These are phyloP conservation scores for Streptopelia turtur DNA, from an alignment of 2,797 vertebrate species.

Conservation along the genomic window DNA sequence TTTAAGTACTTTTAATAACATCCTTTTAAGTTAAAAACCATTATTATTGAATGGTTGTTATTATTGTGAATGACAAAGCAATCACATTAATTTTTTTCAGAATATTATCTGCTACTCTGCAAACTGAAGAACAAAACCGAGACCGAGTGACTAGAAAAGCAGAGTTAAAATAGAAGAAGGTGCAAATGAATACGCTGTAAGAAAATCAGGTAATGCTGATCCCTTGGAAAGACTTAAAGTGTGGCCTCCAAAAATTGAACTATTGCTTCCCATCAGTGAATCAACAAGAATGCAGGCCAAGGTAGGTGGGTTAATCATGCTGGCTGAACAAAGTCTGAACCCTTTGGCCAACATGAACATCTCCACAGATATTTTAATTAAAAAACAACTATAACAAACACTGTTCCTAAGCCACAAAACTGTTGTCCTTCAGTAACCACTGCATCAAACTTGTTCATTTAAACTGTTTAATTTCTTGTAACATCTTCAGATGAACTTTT, in stretches of 20 bases:
- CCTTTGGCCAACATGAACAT: neutral
- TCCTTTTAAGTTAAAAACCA: neutral
- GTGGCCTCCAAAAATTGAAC: neutral
- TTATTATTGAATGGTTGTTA: neutral
- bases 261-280: neutral
- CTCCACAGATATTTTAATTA: neutral
- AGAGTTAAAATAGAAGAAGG: neutral
- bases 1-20: neutral
- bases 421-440: neutral
- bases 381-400: neutral
- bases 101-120: neutral
- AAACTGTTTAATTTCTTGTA: neutral
- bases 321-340: neutral
- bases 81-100: neutral
- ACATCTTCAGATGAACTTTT: neutral
- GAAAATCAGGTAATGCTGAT: neutral
- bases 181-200: neutral
- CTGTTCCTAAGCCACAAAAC: neutral
- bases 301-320: neutral
- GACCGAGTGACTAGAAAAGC: neutral
- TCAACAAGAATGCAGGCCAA: neutral
- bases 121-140: neutral
- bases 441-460: neutral
- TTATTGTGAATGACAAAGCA: neutral
- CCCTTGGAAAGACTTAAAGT: neutral